Evolutionary conservation across 2,888 invertebrate species (phyloP).

Genomic region (Leptura quadrifasciata): DNA sequence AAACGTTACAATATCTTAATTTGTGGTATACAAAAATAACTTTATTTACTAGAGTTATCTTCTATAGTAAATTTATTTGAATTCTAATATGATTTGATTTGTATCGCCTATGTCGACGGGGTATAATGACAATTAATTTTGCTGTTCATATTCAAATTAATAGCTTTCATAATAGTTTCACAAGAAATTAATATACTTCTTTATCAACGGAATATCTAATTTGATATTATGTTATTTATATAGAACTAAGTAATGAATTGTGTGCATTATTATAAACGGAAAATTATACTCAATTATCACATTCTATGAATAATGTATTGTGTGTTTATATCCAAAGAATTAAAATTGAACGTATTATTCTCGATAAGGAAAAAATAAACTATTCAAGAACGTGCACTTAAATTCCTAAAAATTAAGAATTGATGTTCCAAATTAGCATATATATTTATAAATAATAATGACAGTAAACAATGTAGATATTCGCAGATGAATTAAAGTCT

Average conservation of each 20-base stretch:
- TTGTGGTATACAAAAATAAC: neutral
- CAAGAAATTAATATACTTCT: slow-evolving; percentile 7
- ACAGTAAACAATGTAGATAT: no score
- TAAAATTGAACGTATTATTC: no score
- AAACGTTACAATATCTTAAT: neutral
- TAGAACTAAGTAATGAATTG: neutral
- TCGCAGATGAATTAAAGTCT: no score
- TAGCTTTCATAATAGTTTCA: slow-evolving; percentile 3
- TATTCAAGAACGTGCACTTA: no score
- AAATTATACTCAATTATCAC: neutral
- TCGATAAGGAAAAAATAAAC: no score
- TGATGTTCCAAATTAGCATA: no score
- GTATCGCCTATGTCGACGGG: neutral
- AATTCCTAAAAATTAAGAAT: no score
- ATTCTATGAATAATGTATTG: no score
- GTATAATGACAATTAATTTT: slow-evolving; percentile 1
- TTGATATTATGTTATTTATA: neutral
- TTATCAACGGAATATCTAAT: neutral
- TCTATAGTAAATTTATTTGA: neutral
- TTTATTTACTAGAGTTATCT: neutral
- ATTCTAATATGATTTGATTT: neutral
- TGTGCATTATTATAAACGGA: neutral
- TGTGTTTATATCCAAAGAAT: no score
- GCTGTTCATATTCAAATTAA: slow-evolving; percentile 3
- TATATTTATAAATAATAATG: no score